Base-by-base conservation (phyloP, 2,888 invertebrate species). In the Ypsolopha scabrella region DNA sequence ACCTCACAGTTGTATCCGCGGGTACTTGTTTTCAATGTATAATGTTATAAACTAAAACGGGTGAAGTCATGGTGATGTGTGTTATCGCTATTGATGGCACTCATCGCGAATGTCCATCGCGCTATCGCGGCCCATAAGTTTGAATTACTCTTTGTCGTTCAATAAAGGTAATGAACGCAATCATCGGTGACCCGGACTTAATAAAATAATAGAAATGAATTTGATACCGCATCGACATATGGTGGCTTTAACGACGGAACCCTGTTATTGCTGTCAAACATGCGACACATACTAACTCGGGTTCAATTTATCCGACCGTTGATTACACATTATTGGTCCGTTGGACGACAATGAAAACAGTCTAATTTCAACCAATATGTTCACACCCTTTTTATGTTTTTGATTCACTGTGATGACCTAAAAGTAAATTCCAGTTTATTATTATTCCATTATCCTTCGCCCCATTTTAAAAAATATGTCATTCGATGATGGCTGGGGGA, bases 121-220 rank as follows among this genome's bases (percentile, higher is more conserved):
- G 73, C 75, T 81, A 83, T 83, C 83, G 73, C 64, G 62, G 74
- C 70, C 75, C 70, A 80, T 86, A 85, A 85, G 85, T 85, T 85
- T 72, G 77, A 77, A 78, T 85, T 78, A 83, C 80, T 77, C 71
- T 66, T 75, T 77, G 82, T 81, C 82, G 78, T 79, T 72, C 78
- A 83, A 83, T 83, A 82, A 83, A 81, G 75, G 76, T 85, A 86
- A 86, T 85, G 85, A 83, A 81, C 70, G 79, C 77, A 79, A 85
- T 85, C 78, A 81, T 79, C 72, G 71, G 65, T 71, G 70, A 72
- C 72, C 71, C 71, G 70, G 68, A 79, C 72, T 78, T 80, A 85
- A 85, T 83, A 82, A 83, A 83, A 85, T 85, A 85, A 85, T 83
- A 81, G 83, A 83, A 85, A 83, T 85, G 83, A 83, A 85, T 82